phyloP scores from a whole-genome alignment of 2,888 invertebrate species.

The Pristionchus arcanus region DNA sequence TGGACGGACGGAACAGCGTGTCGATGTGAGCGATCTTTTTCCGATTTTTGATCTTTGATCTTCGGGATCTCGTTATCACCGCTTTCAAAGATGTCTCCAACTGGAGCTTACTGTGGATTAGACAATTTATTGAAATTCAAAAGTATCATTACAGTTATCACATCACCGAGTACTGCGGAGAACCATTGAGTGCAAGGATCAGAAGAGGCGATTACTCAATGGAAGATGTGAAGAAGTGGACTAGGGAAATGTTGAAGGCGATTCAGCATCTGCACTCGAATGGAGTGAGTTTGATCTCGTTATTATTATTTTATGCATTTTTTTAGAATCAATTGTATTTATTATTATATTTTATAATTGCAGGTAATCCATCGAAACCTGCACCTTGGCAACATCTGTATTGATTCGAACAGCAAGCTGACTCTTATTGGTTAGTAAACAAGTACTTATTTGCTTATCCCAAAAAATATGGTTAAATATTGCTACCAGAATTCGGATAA shows the following conservation, averaged over 20 bases:
- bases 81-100: not conserved
- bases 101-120: not conserved
- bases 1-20: not conserved
- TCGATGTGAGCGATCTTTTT: not conserved
- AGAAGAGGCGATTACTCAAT: not conserved
- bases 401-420: not conserved
- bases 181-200: not conserved
- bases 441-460: too few species aligned
- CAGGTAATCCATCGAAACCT: not conserved
- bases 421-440: not conserved
- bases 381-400: not conserved
- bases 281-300: not conserved
- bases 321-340: not conserved
- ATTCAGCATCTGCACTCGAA: not conserved
- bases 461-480: too few species aligned
- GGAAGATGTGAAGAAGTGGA: not conserved
- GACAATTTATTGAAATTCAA: not conserved
- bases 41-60: not conserved
- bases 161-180: not conserved
- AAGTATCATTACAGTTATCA: not conserved
- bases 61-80: not conserved
- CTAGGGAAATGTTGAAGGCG: not conserved
- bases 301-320: not conserved
- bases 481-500: too few species aligned
- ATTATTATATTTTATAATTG: not conserved